Percentiles rank a stretch among this genome's conserved stretches.
Evolutionary conservation across 2,113 vertebrate species (phyloP).

Genomic region (Garra rufa): DNA sequence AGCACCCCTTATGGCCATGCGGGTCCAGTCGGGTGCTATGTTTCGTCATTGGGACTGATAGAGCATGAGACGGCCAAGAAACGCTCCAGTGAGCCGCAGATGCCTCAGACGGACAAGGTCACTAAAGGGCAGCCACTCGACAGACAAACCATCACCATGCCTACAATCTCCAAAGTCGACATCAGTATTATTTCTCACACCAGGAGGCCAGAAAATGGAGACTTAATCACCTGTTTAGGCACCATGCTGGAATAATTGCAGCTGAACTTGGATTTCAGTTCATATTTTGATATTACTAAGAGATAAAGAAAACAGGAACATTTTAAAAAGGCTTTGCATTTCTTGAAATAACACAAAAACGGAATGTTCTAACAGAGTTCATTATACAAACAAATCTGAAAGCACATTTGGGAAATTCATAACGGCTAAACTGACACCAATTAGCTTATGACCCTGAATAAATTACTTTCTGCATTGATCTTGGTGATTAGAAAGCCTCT

Average conservation of each 20-base stretch:
- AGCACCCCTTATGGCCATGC: background rate
- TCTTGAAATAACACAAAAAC: conserved; percentile 16
- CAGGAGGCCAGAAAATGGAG: background rate
- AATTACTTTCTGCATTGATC: conserved; percentile 72
- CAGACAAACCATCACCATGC: conserved; percentile 34
- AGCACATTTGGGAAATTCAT: conserved; percentile 60
- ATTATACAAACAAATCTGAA: conserved; percentile 48
- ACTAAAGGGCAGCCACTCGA: conserved; percentile 33
- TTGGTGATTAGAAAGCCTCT: conserved; percentile 53
- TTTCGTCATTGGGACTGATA: conserved; percentile 60
- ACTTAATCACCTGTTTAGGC: background rate
- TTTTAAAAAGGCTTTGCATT: background rate
- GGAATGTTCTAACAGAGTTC: conserved; percentile 1
- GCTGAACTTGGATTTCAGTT: conserved; percentile 1
- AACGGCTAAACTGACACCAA: conserved; percentile 64
- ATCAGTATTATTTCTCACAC: conserved; percentile 2
- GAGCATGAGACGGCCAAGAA: conserved; percentile 53
- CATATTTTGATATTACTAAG: background rate
- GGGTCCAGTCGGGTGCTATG: conserved; percentile 50
- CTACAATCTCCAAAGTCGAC: conserved; percentile 3
- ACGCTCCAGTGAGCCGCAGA: conserved; percentile 38
- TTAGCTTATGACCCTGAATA: conserved; percentile 73
- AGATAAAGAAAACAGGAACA: background rate
- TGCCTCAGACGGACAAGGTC: conserved; percentile 40
- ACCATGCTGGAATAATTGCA: background rate